Base-by-base conservation (phyloP, 2,888 invertebrate genomes). In the Tachystola acroxantha region DNA sequence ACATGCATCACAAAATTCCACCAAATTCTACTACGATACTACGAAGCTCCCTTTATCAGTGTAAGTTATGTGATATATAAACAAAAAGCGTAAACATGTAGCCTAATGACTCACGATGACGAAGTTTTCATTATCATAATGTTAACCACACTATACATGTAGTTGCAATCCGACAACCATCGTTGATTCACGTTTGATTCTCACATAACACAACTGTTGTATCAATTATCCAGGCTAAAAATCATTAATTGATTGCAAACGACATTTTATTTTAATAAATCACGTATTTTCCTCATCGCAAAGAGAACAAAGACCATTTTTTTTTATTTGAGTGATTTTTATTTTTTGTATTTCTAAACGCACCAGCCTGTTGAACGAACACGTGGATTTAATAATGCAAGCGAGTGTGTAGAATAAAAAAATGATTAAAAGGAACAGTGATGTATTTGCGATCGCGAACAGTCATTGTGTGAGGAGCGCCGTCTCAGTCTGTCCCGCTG, bases 361-460 rank as follows among this genome's bases (percentile, higher is more conserved):
- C 75, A 71, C 72, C 72, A 71, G 82, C 82, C 81, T 81, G 82
- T 84, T 79, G 82, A 77, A 77, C 63, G 58, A 45, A 71, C 81
- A 75, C 81, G 81, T 75, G 76, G 70, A 73, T 74, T 77, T 78
- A 71, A 64, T 62, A 69, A 82, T 81, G 81, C 65, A 64, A 72
- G 66, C 75, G 75, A 68, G 74, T 66, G 71, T 72, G 60, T 69
- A 69, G 65, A 77, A 81, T 79, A 73, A 81, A 85, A n/a, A 84
- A 85, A 86, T 86, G 86, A 85, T 86, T 77, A 86, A 84, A 85
- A 81, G 80, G 69, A 86, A 85, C 71, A 66, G 81, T 74, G 85
- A 84, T 85, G 84, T 81, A 69, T 85, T 84, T 79, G 84, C 82
- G 77, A 81, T 85, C 82, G 82, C 82, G 64, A 75, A 76, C 72